Evolutionary conservation across 2,888 invertebrate genomes (phyloP), one percentile per base, ranked within the genome.

Genomic region (Eristalinus aeneus): DNA sequence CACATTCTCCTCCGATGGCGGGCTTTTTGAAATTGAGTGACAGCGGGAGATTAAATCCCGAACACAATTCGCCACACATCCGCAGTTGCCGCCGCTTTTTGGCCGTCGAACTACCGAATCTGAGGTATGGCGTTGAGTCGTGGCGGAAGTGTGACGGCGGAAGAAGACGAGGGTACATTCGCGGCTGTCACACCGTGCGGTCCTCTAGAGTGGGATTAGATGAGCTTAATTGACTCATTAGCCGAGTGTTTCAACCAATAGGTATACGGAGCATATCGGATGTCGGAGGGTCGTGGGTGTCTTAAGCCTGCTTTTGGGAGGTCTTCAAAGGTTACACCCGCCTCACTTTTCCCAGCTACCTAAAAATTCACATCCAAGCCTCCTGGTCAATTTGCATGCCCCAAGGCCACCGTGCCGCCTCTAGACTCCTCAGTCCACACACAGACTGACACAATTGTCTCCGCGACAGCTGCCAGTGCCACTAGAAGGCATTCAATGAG

Each of bases 21-120:
- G 46, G 8, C 32, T 32, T 22, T 67, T 46, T 64, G 71, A 78
- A 64, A 56, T 36, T 20, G 71, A 78, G 36, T 78, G 78, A 65
- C 72, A 65, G 27, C 27, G 39, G 39, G 46, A 53, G 72, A 65
- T 78, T 72, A 72, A 68, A 32, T 60, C 32, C 56, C 27, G 34
- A 16, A 23, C 23, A 56, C 56, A 64, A 64, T 64, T 64, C 63
- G 63, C 63, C 63, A 36, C 36, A 63, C 63, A 34, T 34, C 34
- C 20, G 32, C 31, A 27, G 27, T 27, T 27, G 27, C 27, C 27
- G 27, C 27, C 27, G 5, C 27, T 3, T 27, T 5, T 27, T 2
- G n/a, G 1, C 6, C n/a, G 46, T n/a, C n/a, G 46, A n/a, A 34
- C n/a, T 39, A 34, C n/a, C n/a, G 39, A 12, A 12, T 39, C n/a